Conservation (phyloP, 2,888 invertebrate genomes). For the Lucinisca nassula region DNA sequence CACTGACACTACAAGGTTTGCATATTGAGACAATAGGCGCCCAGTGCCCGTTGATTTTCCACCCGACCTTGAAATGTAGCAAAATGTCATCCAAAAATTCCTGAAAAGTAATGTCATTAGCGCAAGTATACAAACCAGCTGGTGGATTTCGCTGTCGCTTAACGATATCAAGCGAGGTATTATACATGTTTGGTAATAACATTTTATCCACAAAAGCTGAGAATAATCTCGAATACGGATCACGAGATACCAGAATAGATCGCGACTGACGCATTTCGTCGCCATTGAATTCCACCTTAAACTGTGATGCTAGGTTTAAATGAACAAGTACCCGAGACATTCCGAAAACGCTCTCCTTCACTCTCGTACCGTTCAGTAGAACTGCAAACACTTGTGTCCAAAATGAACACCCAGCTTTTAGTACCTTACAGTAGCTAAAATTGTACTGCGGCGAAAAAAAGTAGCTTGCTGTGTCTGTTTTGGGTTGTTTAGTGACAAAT, state of each 20-base stretch:
- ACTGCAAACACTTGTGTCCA: slow-evolving; percentile 42
- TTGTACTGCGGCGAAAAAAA: slow-evolving; percentile 11
- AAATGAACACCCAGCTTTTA: slow-evolving; percentile 48
- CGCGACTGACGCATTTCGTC: background rate
- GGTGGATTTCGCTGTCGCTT: background rate
- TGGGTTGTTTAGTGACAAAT: no score
- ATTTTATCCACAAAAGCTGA: slow-evolving; percentile 51
- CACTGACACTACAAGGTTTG: slow-evolving; percentile 52
- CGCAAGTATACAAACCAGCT: background rate
- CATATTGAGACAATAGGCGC: slow-evolving; percentile 41
- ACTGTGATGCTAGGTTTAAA: background rate
- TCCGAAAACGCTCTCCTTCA: background rate
- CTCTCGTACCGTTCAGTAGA: background rate
- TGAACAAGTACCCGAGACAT: slow-evolving; percentile 15
- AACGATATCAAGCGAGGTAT: background rate
- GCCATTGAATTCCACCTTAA: background rate
- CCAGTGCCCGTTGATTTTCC: slow-evolving; percentile 5
- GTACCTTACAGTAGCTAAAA: slow-evolving; percentile 51
- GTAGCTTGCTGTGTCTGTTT: no score
- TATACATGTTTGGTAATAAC: background rate
- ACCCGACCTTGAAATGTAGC: background rate
- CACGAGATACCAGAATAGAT: slow-evolving; percentile 45
- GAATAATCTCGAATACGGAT: slow-evolving; percentile 48
- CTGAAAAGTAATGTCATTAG: slow-evolving; percentile 25
- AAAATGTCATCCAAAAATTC: slow-evolving; percentile 33